Evolutionary conservation across 2,113 vertebrate genomes (phyloP).

Genomic region (Ceuthmochares aereus): DNA sequence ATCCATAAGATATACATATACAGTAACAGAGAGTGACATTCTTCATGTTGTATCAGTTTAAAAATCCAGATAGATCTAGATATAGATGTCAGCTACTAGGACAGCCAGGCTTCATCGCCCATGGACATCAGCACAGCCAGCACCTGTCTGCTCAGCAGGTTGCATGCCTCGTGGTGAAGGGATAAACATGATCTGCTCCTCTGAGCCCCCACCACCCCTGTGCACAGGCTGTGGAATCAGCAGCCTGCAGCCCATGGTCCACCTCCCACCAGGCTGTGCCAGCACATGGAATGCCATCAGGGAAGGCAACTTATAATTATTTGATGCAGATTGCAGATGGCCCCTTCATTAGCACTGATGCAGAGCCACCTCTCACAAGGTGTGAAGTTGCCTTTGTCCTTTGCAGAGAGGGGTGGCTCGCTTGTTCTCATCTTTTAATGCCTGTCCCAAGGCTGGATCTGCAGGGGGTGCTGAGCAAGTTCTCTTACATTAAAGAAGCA

Average conservation of each 20-base stretch:
- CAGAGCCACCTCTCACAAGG: background rate
- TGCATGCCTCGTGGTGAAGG: slow-evolving; percentile 74
- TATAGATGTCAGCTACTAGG: slow-evolving; percentile 84
- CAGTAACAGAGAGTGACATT: slow-evolving; percentile 79
- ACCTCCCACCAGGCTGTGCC: slow-evolving; percentile 75
- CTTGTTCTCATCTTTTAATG: background rate
- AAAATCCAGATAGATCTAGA: slow-evolving; percentile 75
- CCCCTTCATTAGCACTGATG: slow-evolving; percentile 51
- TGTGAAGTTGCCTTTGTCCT: background rate
- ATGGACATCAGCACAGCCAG: slow-evolving; percentile 76
- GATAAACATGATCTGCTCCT: slow-evolving; percentile 44
- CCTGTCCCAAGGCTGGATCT: background rate
- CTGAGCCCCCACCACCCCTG: background rate
- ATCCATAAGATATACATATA: slow-evolving; percentile 55
- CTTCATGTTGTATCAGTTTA: slow-evolving; percentile 80
- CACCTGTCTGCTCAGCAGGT: slow-evolving; percentile 86
- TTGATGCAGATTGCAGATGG: slow-evolving; percentile 77
- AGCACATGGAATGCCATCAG: slow-evolving; percentile 74
- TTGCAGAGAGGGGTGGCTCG: background rate
- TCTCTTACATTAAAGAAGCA: background rate
- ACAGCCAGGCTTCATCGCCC: slow-evolving; percentile 77
- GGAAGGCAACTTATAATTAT: slow-evolving; percentile 72
- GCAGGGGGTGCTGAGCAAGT: background rate
- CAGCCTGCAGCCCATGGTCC: slow-evolving; percentile 1
- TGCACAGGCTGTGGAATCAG: slow-evolving; percentile 34